These are phyloP conservation scores for Phengaris arion DNA, from an alignment of 2,888 invertebrate genomes.

Conservation along the genomic window DNA sequence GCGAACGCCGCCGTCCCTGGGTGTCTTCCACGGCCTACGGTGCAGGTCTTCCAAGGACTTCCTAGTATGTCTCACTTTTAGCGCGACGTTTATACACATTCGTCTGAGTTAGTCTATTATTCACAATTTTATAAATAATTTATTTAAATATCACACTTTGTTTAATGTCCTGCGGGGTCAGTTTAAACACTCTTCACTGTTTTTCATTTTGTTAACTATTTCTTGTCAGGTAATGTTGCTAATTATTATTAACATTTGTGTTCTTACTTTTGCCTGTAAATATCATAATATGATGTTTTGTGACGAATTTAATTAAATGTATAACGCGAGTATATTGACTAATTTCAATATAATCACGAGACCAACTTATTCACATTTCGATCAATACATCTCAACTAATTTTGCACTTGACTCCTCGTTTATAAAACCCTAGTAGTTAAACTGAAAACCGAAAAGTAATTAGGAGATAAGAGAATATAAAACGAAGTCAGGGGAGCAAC, in stretches of 20 bases:
- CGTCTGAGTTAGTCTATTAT: conserved; percentile 40
- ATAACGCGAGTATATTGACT: neutral
- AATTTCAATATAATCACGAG: neutral
- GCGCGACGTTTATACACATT: conserved; percentile 40
- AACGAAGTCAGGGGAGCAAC: conserved; percentile 46
- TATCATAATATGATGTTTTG: neutral
- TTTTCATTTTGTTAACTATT: conserved; percentile 69
- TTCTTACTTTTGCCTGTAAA: conserved; percentile 49
- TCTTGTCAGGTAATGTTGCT: conserved; percentile 64
- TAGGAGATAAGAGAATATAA: conserved; percentile 46
- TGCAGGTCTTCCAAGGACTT: conserved; percentile 48
- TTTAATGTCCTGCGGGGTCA: conserved; percentile 48
- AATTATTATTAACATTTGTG: conserved; percentile 53
- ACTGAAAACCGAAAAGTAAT: conserved; percentile 35
- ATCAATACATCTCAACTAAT: conserved; percentile 38
- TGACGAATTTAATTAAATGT: neutral
- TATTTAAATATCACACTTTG: conserved; percentile 69
- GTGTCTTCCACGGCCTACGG: conserved; percentile 55
- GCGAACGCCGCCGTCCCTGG: conserved; percentile 69
- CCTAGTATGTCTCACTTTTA: conserved; percentile 42
- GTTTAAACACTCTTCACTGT: conserved; percentile 77
- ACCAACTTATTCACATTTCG: neutral
- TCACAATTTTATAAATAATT: conserved; percentile 40
- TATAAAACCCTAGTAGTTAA: conserved; percentile 18
- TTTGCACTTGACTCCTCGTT: conserved; percentile 49